Conservation (phyloP, 2,888 invertebrate species). For the Caenorhabditis parvicauda region DNA sequence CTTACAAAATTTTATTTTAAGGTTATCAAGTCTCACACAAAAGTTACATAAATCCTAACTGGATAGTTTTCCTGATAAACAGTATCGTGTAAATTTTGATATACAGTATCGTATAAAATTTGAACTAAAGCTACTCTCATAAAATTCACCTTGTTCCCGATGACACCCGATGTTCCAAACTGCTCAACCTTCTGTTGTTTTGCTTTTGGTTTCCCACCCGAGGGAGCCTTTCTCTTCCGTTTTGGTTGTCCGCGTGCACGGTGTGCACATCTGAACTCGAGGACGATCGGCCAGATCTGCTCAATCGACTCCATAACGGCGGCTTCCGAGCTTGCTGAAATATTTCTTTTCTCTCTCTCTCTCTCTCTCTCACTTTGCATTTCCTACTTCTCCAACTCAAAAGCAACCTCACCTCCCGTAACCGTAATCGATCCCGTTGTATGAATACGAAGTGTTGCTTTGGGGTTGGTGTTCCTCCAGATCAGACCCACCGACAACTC, state of each 20-base stretch:
- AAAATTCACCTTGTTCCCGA: conserved; percentile 7
- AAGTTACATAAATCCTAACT: background rate
- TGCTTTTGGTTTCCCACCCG: background rate
- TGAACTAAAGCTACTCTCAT: background rate
- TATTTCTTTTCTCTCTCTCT: conserved; percentile 2
- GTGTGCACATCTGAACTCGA: conserved; percentile 41
- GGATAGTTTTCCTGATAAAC: conserved; percentile 6
- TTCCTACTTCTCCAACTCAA: background rate
- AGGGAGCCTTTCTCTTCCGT: conserved; percentile 17
- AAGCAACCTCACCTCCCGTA: conserved; percentile 51
- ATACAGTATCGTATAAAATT: conserved; percentile 3
- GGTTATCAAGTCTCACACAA: too few species aligned
- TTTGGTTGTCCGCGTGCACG: conserved; percentile 22
- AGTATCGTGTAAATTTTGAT: conserved; percentile 9
- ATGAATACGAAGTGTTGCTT: conserved; percentile 58
- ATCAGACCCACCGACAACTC: conserved; percentile 58
- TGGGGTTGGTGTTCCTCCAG: conserved; percentile 54
- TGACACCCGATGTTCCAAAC: conserved; percentile 8
- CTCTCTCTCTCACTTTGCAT: background rate
- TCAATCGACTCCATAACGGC: conserved; percentile 42
- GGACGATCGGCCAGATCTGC: conserved; percentile 52
- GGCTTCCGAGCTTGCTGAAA: conserved; percentile 48
- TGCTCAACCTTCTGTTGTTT: background rate
- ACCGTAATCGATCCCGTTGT: conserved; percentile 61
- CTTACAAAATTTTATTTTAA: too few species aligned